phyloP scores from a whole-genome alignment of 2,888 invertebrate species.

The Neocrepidodera transversa region DNA sequence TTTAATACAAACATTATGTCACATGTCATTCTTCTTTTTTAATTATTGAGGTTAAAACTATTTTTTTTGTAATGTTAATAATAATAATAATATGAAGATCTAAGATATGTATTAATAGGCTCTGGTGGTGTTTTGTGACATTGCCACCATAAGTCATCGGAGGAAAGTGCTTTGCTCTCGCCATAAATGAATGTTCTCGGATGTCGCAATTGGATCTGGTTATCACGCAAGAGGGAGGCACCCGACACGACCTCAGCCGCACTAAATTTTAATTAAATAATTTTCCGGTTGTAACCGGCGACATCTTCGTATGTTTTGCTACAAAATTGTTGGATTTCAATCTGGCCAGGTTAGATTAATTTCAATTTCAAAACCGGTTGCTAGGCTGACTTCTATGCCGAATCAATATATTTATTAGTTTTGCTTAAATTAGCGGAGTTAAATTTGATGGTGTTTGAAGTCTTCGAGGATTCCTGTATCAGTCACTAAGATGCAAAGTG shows the following conservation, averaged over 20 bases:
- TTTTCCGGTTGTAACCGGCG: slow-evolving; percentile 32
- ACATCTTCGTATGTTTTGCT: slow-evolving; percentile 25
- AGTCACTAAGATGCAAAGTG: too few species aligned
- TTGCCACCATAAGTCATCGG: slow-evolving; percentile 15
- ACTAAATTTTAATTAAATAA: slow-evolving; percentile 45
- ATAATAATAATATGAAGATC: background rate
- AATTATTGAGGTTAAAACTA: too few species aligned
- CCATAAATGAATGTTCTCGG: slow-evolving; percentile 32
- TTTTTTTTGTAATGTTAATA: too few species aligned
- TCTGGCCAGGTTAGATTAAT: slow-evolving; percentile 6
- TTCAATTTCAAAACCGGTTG: background rate
- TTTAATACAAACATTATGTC: too few species aligned
- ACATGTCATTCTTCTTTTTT: too few species aligned
- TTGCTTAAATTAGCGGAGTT: too few species aligned
- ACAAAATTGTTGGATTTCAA: slow-evolving; percentile 6
- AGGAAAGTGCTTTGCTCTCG: slow-evolving; percentile 15
- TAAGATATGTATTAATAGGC: background rate
- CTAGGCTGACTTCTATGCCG: background rate
- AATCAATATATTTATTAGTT: background rate
- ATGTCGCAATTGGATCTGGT: slow-evolving; percentile 36
- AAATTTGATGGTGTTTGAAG: too few species aligned
- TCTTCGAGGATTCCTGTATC: too few species aligned
- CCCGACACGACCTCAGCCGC: slow-evolving; percentile 31
- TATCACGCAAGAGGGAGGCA: slow-evolving; percentile 39
- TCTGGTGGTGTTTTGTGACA: background rate